These are phyloP conservation scores for Melinopterus prodromus DNA, from an alignment of 2,888 invertebrate species.

Conservation along the genomic window DNA sequence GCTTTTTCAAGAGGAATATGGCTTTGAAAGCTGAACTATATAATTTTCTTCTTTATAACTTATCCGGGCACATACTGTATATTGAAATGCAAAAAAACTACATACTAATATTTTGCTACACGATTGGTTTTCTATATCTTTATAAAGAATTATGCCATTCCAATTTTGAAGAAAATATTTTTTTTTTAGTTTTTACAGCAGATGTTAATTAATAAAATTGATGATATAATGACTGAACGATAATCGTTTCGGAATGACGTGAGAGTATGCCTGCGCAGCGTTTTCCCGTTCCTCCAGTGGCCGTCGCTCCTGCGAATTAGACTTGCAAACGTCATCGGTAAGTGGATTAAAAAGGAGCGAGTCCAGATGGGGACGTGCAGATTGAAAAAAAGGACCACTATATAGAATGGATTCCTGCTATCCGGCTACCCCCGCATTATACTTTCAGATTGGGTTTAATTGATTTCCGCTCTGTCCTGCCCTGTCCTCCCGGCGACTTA, in stretches of 20 bases:
- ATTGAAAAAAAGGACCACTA: conserved; percentile 13
- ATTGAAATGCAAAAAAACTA: too few species aligned
- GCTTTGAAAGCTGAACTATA: too few species aligned
- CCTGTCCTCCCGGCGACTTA: not conserved
- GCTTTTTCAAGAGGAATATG: too few species aligned
- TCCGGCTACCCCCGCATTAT: conserved; percentile 12
- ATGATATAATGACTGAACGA: not conserved
- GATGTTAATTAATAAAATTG: not conserved
- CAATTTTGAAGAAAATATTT: too few species aligned
- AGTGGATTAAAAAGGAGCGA: conserved; percentile 24
- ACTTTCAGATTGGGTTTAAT: conserved; percentile 22
- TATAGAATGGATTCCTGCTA: not conserved
- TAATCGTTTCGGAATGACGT: not conserved
- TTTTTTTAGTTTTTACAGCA: too few species aligned
- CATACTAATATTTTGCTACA: too few species aligned
- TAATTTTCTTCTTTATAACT: too few species aligned
- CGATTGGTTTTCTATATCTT: too few species aligned
- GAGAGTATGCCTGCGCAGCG: not conserved
- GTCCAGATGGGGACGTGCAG: conserved; percentile 21
- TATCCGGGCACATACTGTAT: too few species aligned
- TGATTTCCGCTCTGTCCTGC: conserved; percentile 9
- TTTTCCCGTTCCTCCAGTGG: not conserved
- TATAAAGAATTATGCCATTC: too few species aligned
- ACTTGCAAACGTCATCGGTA: conserved; percentile 20
- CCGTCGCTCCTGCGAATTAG: conserved; percentile 7